A percentile compares a stretch with the other conserved stretches of the same genome.
Evolutionary conservation across 2,113 vertebrate species (phyloP).

Genomic region (Heptranchias perlo): DNA sequence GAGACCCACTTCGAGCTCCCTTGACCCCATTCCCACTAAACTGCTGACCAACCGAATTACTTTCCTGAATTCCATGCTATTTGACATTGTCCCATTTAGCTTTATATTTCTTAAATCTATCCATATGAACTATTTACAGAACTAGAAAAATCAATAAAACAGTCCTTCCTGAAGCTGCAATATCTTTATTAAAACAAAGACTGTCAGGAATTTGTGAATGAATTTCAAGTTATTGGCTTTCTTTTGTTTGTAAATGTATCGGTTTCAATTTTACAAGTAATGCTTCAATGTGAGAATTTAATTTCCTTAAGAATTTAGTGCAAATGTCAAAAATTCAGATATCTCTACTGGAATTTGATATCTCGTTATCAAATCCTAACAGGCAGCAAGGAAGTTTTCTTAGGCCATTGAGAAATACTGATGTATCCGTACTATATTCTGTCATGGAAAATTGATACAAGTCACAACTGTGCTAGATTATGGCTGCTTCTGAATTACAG

Average conservation of each 20-base stretch:
- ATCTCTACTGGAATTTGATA: not conserved
- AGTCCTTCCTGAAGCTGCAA: not conserved
- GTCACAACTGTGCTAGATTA: not conserved
- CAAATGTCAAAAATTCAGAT: not conserved
- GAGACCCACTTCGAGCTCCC: no score
- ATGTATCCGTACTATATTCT: not conserved
- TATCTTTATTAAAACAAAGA: not conserved
- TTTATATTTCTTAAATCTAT: not conserved
- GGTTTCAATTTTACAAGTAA: not conserved
- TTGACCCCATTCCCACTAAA: not conserved
- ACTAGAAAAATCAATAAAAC: not conserved
- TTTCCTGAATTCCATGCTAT: not conserved
- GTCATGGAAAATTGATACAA: not conserved
- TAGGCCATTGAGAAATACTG: not conserved
- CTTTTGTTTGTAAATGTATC: not conserved
- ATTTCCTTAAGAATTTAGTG: not conserved
- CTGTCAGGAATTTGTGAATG: not conserved
- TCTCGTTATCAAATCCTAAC: not conserved
- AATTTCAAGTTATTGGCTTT: not conserved
- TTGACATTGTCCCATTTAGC: not conserved
- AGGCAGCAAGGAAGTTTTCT: not conserved
- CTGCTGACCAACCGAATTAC: not conserved
- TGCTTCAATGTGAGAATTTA: not conserved
- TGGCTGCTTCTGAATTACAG: not conserved
- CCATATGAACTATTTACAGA: not conserved